Evolutionary conservation across 2,888 invertebrate genomes (phyloP).

Genomic region (Scrobipalpa atriplicella): DNA sequence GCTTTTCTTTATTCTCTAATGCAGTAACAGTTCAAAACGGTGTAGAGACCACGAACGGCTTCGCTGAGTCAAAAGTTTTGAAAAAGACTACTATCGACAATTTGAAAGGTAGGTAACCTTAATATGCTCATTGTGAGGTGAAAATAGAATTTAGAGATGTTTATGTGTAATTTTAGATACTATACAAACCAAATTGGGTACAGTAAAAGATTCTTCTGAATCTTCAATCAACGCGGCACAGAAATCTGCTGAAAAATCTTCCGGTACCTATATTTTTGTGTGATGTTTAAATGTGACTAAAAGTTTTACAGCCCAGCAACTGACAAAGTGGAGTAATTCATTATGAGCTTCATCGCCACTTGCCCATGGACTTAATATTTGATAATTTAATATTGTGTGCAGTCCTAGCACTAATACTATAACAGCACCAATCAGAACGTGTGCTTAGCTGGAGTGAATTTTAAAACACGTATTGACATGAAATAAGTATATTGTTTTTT

Average conservation of each 20-base stretch:
- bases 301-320: neutral
- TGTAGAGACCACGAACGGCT: conserved; percentile 27
- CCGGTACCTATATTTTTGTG: conserved; percentile 44
- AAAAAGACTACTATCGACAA: conserved; percentile 26
- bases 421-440: neutral
- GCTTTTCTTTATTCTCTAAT: conserved; percentile 36
- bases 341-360: neutral
- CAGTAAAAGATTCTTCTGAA: conserved; percentile 41
- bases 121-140: neutral
- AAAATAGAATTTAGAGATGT: neutral
- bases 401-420: conserved; percentile 6
- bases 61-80: conserved; percentile 31
- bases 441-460: neutral
- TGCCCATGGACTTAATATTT: neutral
- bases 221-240: conserved; percentile 39
- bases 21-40: conserved; percentile 39
- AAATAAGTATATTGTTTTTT: neutral
- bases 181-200: conserved; percentile 43
- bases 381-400: neutral
- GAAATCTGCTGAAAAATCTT: conserved; percentile 43
- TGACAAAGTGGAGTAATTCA: neutral
- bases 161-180: conserved; percentile 45
- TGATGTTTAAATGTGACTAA: neutral
- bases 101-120: conserved; percentile 41
- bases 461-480: neutral